A percentile compares a stretch with the other conserved stretches of the same genome.
phyloP scores from a whole-genome alignment of 2,113 vertebrate genomes.

The Psilopogon haemacephalus region DNA sequence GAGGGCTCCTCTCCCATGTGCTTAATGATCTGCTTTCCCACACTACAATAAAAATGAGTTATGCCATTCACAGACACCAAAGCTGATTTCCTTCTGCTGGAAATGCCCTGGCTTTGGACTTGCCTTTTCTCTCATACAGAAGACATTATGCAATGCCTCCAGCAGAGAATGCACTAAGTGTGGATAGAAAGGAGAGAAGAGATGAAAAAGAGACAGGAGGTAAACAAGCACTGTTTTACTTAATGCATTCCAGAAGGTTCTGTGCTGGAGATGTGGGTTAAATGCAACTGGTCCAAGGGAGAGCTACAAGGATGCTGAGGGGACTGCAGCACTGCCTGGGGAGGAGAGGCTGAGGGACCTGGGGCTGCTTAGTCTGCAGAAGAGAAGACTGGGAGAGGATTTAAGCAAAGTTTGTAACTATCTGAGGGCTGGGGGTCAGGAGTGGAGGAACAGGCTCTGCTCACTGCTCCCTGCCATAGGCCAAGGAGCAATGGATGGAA shows the following conservation, averaged over 20 bases:
- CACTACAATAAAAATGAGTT: not conserved
- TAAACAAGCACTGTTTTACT: not conserved
- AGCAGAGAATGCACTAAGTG: not conserved
- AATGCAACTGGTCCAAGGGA: not conserved
- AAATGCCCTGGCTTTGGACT: not conserved
- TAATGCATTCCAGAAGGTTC: not conserved
- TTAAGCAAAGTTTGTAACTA: too few species aligned
- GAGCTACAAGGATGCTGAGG: too few species aligned
- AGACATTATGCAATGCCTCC: not conserved
- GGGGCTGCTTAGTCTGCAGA: too few species aligned
- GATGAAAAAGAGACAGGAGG: not conserved
- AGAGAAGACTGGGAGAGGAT: too few species aligned
- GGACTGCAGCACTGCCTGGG: too few species aligned
- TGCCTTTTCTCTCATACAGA: not conserved
- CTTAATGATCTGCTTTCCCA: not conserved
- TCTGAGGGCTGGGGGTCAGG: too few species aligned
- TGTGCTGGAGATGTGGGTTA: not conserved
- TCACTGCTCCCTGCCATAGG: too few species aligned
- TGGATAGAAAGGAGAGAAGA: not conserved
- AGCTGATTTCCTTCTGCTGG: not conserved
- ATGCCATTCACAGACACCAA: not conserved
- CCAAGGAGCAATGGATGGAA: too few species aligned
- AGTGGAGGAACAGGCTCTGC: too few species aligned
- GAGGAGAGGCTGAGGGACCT: too few species aligned
- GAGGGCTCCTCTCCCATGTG: not conserved